These are phyloP conservation scores for Climacteris rufus DNA, from an alignment of 2,113 vertebrate species.

Conservation along the genomic window DNA sequence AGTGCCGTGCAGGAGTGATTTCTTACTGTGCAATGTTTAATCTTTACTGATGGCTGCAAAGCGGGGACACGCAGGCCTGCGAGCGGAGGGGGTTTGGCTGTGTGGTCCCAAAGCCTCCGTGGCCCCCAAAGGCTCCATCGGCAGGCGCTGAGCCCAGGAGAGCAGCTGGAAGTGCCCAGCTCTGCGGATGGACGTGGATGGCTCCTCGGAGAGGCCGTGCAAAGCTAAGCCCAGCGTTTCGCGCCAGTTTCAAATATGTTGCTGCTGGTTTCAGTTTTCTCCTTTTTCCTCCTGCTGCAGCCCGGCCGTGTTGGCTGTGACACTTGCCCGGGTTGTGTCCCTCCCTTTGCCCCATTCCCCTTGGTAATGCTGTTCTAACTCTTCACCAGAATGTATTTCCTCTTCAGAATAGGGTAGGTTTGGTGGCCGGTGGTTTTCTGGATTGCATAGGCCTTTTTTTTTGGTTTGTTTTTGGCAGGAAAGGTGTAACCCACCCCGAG, in stretches of 20 bases:
- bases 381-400: slow-evolving; percentile 39
- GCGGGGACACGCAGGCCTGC: background rate
- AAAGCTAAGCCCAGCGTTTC: slow-evolving; percentile 2
- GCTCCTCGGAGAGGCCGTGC: background rate
- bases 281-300: background rate
- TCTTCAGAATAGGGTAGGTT: background rate
- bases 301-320: background rate
- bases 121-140: background rate
- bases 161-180: background rate
- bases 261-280: background rate
- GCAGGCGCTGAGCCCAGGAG: background rate
- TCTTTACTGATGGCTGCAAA: background rate
- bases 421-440: slow-evolving; percentile 6
- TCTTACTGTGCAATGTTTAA: background rate
- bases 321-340: background rate
- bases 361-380: background rate
- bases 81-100: background rate
- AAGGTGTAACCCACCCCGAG: background rate
- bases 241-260: background rate
- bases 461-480: background rate
- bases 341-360: background rate
- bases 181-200: background rate
- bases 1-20: background rate
- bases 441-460: slow-evolving; percentile 3
- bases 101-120: background rate